A percentile compares a stretch with the other conserved stretches of the same genome.
Evolutionary conservation across 2,797 vertebrate species (phyloP).

Genomic region (Coilia nasus): DNA sequence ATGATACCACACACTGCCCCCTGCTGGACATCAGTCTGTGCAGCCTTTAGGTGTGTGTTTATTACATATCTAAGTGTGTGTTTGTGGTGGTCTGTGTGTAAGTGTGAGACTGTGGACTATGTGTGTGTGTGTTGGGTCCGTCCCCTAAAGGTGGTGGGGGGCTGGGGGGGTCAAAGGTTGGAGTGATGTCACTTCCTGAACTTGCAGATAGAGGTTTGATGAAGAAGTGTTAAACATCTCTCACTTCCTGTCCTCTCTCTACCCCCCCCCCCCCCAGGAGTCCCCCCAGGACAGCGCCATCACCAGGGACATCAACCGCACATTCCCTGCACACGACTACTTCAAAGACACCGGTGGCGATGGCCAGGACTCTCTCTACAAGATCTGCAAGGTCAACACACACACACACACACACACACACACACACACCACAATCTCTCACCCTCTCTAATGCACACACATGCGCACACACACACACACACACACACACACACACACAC

Average conservation of each 20-base stretch:
- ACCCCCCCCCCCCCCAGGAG: slow-evolving; percentile 76
- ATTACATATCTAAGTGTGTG: too few species aligned
- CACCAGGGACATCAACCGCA: slow-evolving; percentile 97
- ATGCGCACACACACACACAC: background rate
- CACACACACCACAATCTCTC: background rate
- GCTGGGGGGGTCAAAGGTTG: too few species aligned
- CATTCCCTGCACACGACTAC: slow-evolving; percentile 98
- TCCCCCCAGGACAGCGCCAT: slow-evolving; percentile 99
- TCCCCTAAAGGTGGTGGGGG: too few species aligned
- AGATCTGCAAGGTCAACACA: slow-evolving; percentile 95
- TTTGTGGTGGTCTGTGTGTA: background rate
- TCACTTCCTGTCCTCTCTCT: too few species aligned
- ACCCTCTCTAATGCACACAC: background rate
- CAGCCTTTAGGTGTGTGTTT: too few species aligned
- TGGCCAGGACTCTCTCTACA: slow-evolving; percentile 97
- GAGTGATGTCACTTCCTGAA: too few species aligned
- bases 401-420: background rate
- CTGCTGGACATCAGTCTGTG: slow-evolving; percentile 16
- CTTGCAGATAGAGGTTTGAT: too few species aligned
- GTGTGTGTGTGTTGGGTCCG: background rate
- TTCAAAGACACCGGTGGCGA: slow-evolving; percentile 99
- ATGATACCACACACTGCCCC: background rate
- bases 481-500: too few species aligned
- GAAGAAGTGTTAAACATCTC: too few species aligned
- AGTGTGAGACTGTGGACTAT: slow-evolving; percentile 1